A percentile compares a stretch with the other conserved stretches of the same genome.
These are phyloP conservation scores for Nemopilema nomurai DNA, from an alignment of 30 jellyfish, hydroid and myxozoan species.

Conservation along the genomic window DNA sequence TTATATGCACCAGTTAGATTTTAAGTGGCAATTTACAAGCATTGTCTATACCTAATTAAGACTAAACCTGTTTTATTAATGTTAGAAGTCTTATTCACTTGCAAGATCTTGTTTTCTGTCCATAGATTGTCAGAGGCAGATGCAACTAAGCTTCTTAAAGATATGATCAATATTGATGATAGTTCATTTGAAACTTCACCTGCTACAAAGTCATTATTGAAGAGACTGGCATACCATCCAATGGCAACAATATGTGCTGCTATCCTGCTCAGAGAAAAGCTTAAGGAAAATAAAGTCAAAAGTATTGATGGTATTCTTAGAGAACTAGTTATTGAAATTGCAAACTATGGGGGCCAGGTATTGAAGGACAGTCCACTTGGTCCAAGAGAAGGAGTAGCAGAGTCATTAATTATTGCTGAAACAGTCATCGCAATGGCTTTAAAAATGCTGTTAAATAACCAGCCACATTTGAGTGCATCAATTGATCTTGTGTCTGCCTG, in stretches of 20 bases:
- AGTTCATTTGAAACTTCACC: conserved; percentile 49
- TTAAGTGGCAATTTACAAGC: no score
- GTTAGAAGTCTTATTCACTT: no score
- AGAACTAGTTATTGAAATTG: conserved; percentile 55
- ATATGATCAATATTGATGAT: conserved; percentile 61
- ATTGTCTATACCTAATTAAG: no score
- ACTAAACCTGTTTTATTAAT: no score
- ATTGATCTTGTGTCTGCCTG: conserved; percentile 83
- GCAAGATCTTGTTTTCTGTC: neutral
- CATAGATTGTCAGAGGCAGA: conserved; percentile 70
- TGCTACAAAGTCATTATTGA: conserved; percentile 33
- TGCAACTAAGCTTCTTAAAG: conserved; percentile 62
- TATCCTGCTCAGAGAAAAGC: conserved; percentile 55
- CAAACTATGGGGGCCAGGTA: conserved; percentile 32
- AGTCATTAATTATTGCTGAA: conserved; percentile 74
- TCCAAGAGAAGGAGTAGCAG: conserved; percentile 44
- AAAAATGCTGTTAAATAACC: conserved; percentile 33
- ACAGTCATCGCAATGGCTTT: conserved; percentile 83
- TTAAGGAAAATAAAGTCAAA: conserved; percentile 49
- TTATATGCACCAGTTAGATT: no score
- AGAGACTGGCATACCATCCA: conserved; percentile 58
- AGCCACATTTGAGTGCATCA: conserved; percentile 65
- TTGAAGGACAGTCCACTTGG: conserved; percentile 19
- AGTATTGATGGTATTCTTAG: conserved; percentile 76
- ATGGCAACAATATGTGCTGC: conserved; percentile 81